Evolutionary conservation across 1,140 invertebrate species (phyloP).

Genomic region (Hyles vespertilio): DNA sequence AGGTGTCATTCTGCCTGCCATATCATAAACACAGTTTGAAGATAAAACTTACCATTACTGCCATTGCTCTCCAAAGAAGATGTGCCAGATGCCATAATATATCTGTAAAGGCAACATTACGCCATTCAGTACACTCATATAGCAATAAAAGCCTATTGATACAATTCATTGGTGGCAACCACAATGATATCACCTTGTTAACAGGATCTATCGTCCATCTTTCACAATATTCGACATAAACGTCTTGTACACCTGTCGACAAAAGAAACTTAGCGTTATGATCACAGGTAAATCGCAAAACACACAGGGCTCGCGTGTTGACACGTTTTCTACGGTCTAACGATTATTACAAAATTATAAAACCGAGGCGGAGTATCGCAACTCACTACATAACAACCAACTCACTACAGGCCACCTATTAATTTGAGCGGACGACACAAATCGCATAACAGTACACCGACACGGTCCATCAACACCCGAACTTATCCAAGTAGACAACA

Average conservation of each 20-base stretch:
- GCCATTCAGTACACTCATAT: not conserved
- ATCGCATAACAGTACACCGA: conserved; percentile 51
- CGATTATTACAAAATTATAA: conserved; percentile 68
- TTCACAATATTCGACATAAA: conserved; percentile 14
- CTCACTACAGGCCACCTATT: conserved; percentile 10
- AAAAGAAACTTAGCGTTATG: conserved; percentile 14
- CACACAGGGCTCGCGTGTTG: conserved; percentile 44
- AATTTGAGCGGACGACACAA: conserved; percentile 30
- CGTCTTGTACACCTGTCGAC: conserved; percentile 25
- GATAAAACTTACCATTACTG: conserved; percentile 59
- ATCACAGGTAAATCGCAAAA: not conserved
- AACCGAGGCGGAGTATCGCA: conserved; percentile 42
- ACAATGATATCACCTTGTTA: conserved; percentile 8
- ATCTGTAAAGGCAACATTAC: conserved; percentile 35
- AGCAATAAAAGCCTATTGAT: conserved; percentile 2
- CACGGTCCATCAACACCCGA: conserved; percentile 46
- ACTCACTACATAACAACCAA: conserved; percentile 27
- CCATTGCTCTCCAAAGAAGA: conserved; percentile 74
- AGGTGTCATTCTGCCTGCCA: not conserved
- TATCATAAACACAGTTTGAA: not conserved
- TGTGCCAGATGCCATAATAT: conserved; percentile 73
- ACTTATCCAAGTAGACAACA: conserved; percentile 40
- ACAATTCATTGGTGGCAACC: not conserved
- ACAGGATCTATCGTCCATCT: conserved; percentile 30
- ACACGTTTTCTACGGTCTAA: conserved; percentile 72